phyloP scores from a whole-genome alignment of 2,797 vertebrate genomes.

The Lutjanus campechanus region DNA sequence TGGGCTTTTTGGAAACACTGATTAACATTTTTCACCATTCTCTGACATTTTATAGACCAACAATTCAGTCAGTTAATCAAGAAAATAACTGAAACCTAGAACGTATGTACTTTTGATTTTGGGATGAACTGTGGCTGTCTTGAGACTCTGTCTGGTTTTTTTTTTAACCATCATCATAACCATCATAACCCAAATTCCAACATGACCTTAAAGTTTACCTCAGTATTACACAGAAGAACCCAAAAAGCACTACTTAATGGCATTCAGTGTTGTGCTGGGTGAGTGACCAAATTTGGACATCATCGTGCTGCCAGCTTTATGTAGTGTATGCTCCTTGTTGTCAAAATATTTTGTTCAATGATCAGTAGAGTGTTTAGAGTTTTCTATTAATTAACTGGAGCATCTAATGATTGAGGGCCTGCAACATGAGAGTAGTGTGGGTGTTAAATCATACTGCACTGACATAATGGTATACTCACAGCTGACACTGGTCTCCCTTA shows the following conservation, averaged over 20 bases:
- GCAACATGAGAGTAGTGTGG: background rate
- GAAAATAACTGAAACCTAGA: too few species aligned
- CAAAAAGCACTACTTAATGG: background rate
- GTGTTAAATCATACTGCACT: background rate
- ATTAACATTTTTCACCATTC: too few species aligned
- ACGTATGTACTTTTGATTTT: too few species aligned
- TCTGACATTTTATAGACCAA: too few species aligned
- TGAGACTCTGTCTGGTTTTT: background rate
- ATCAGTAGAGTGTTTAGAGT: background rate
- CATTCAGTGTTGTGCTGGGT: background rate
- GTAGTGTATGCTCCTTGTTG: background rate
- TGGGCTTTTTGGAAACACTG: too few species aligned
- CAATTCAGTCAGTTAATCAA: too few species aligned
- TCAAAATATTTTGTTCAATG: background rate
- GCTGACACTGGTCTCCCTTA: constrained; percentile 95
- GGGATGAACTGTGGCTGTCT: too few species aligned
- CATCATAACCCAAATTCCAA: background rate
- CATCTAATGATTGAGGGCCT: background rate
- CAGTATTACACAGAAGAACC: background rate
- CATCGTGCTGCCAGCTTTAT: background rate
- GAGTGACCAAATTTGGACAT: background rate
- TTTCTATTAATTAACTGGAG: background rate
- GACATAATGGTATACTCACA: constrained; percentile 86
- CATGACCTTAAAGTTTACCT: background rate
- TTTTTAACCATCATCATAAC: background rate